Conservation (phyloP, 2,888 invertebrate species). For the Heteromurus nitidus region DNA sequence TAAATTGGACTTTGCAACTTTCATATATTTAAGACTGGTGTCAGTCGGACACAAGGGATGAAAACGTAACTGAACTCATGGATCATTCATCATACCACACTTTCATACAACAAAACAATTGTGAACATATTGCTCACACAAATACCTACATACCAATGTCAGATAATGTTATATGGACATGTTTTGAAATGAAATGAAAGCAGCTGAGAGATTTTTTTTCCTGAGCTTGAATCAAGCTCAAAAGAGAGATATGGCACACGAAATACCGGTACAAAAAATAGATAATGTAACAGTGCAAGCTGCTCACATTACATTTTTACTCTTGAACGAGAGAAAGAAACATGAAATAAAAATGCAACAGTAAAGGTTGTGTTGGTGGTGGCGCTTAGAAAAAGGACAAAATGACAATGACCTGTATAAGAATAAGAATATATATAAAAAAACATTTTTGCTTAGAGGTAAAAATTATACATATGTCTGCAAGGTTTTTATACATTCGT, state of each 20-base stretch:
- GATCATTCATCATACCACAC: slow-evolving; percentile 55
- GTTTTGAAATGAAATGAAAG: neutral
- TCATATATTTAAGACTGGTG: too few relatives aligned
- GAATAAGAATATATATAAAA: slow-evolving; percentile 15
- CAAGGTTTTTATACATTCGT: too few relatives aligned
- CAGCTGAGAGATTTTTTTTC: neutral
- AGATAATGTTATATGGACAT: neutral
- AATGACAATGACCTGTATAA: slow-evolving; percentile 56
- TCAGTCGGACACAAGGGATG: slow-evolving; percentile 11
- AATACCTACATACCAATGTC: too few relatives aligned
- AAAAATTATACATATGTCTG: too few relatives aligned
- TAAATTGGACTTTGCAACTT: slow-evolving; percentile 28
- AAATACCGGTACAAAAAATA: slow-evolving; percentile 42
- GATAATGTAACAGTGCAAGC: slow-evolving; percentile 30
- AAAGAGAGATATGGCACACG: slow-evolving; percentile 11
- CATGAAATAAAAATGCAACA: too few relatives aligned
- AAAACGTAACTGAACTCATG: slow-evolving; percentile 35
- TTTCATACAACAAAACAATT: slow-evolving; percentile 25
- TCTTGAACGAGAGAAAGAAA: too few relatives aligned
- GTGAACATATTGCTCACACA: too few relatives aligned
- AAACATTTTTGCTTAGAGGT: too few relatives aligned
- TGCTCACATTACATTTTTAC: too few relatives aligned
- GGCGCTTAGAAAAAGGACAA: slow-evolving; percentile 40
- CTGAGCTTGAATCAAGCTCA: neutral
- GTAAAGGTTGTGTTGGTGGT: neutral